Percentiles rank a stretch among this genome's conserved stretches.
Conservation (phyloP, 2,888 invertebrate species). For the Meteorus cinctellus region DNA sequence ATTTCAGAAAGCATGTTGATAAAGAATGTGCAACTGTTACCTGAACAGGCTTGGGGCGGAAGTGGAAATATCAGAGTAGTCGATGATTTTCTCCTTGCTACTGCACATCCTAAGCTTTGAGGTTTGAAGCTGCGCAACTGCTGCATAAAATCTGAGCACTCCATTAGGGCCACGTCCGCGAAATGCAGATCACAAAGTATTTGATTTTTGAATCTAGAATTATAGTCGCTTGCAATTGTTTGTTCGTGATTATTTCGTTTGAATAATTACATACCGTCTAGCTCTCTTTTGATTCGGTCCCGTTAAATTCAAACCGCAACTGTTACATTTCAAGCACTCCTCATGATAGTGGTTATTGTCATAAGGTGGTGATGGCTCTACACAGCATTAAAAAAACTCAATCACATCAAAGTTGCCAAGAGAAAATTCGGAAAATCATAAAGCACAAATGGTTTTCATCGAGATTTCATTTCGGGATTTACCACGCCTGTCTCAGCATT, state of each 20-base stretch:
- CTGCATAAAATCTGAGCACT: conserved; percentile 98
- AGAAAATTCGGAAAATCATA: neutral
- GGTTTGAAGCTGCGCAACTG: conserved; percentile 96
- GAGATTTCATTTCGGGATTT: neutral
- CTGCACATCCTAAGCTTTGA: conserved; percentile 95
- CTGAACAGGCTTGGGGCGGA: conserved; percentile 95
- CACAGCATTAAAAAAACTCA: conserved; percentile 63
- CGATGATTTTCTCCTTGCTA: conserved; percentile 93
- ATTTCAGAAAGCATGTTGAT: neutral
- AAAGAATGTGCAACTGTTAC: conserved; percentile 73
- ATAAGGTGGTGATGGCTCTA: conserved; percentile 93
- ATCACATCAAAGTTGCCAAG: neutral
- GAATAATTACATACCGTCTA: conserved; percentile 63
- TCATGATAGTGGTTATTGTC: conserved; percentile 98
- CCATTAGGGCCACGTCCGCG: conserved; percentile 97
- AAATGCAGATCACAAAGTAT: conserved; percentile 97
- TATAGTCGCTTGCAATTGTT: neutral
- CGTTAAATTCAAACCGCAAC: conserved; percentile 93
- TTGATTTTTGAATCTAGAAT: conserved; percentile 84
- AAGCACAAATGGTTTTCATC: neutral
- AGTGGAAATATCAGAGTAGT: conserved; percentile 95
- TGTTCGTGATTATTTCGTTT: neutral
- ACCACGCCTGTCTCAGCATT: too few relatives aligned
- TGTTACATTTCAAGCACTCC: conserved; percentile 97
- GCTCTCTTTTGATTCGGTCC: conserved; percentile 85